Evolutionary conservation across 2,113 vertebrate species (phyloP).

Genomic region (Lontra canadensis): DNA sequence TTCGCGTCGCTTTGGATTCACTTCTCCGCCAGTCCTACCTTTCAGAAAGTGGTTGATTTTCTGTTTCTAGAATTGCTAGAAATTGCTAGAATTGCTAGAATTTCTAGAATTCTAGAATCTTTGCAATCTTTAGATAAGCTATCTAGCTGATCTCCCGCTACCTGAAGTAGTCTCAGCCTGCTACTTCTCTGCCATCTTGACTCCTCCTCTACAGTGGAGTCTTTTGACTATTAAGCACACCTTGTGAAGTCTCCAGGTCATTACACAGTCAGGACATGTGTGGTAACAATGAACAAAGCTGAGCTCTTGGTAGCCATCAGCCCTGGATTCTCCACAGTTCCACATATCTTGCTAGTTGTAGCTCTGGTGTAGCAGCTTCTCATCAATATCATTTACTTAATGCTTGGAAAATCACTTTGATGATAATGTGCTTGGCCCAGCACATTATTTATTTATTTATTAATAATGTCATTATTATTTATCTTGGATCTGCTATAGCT

Average conservation of each 20-base stretch:
- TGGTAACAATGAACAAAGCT: background rate
- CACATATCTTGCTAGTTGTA: background rate
- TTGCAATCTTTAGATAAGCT: too few relatives aligned
- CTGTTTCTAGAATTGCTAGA: too few relatives aligned
- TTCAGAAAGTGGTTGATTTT: too few relatives aligned
- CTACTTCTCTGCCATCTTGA: too few relatives aligned
- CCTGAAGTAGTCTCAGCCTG: too few relatives aligned
- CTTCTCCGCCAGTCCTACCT: too few relatives aligned
- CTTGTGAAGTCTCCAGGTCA: background rate
- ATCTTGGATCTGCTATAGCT: background rate
- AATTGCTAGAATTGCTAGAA: too few relatives aligned
- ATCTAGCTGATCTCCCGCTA: too few relatives aligned
- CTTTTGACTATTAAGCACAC: background rate
- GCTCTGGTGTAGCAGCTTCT: background rate
- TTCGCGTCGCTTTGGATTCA: too few relatives aligned
- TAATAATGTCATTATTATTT: background rate
- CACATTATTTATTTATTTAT: too few relatives aligned
- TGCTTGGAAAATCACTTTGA: background rate
- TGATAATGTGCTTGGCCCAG: background rate
- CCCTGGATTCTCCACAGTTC: background rate
- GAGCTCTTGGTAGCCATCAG: background rate
- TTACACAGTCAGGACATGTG: background rate
- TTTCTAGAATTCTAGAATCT: too few relatives aligned
- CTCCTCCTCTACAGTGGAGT: background rate
- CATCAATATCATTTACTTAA: background rate